A percentile compares a stretch with the other conserved stretches of the same genome.
These are phyloP conservation scores for Catamblyrhynchus diadema DNA, from an alignment of 2,797 vertebrate species.

Conservation along the genomic window DNA sequence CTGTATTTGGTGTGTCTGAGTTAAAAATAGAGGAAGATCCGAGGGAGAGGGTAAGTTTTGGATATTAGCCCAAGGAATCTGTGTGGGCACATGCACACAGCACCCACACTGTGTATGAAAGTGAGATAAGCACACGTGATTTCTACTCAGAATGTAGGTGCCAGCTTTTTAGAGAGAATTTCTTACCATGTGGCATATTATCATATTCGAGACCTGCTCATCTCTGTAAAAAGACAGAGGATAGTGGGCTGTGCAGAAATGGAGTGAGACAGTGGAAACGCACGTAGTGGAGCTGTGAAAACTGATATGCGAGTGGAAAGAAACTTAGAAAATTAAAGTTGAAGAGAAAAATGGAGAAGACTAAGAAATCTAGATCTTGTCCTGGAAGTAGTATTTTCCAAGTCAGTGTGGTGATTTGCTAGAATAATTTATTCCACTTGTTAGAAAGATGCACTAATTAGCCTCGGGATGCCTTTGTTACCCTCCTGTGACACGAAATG, in stretches of 20 bases:
- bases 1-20: slow-evolving; percentile 23
- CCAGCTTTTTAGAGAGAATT: slow-evolving; percentile 54
- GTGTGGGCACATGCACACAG: slow-evolving; percentile 14
- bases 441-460: background rate
- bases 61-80: slow-evolving; percentile 47
- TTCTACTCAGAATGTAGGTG: slow-evolving; percentile 49
- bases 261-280: slow-evolving; percentile 58
- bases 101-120: slow-evolving; percentile 44
- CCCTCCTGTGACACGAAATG: background rate
- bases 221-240: slow-evolving; percentile 63
- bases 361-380: background rate
- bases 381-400: background rate
- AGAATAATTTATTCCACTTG: background rate
- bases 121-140: slow-evolving; percentile 57
- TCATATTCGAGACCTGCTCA: slow-evolving; percentile 55
- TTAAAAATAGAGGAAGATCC: slow-evolving; percentile 37
- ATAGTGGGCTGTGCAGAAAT: slow-evolving; percentile 62
- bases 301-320: slow-evolving; percentile 7
- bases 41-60: slow-evolving; percentile 7
- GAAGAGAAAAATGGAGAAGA: background rate
- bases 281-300: slow-evolving; percentile 57
- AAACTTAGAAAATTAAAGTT: slow-evolving; percentile 24
- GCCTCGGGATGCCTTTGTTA: background rate
- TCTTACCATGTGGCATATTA: slow-evolving; percentile 70
- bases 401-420: background rate